A percentile compares a stretch with the other conserved stretches of the same genome.
Evolutionary conservation across 2,888 invertebrate genomes (phyloP).

Genomic region (Teleogryllus oceanicus): DNA sequence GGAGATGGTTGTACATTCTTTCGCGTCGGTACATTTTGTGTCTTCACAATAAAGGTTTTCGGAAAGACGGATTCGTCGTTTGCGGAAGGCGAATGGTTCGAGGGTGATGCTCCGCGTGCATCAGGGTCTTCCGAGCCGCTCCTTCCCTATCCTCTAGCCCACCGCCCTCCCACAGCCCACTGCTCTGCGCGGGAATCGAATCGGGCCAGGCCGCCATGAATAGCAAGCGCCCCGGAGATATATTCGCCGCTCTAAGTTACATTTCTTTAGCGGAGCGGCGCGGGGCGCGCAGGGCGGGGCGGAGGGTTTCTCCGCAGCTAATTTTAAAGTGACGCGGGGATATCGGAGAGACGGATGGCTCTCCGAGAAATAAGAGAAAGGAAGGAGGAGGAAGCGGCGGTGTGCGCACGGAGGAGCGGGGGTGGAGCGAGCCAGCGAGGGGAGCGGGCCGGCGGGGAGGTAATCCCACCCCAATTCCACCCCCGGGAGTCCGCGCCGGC

Average conservation of each 20-base stretch:
- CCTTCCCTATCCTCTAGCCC: not conserved
- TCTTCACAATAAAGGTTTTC: too few relatives aligned
- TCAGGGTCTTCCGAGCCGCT: not conserved
- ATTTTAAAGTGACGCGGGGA: constrained; percentile 18
- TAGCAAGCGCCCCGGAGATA: constrained; percentile 8
- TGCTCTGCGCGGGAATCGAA: not conserved
- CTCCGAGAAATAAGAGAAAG: constrained; percentile 20
- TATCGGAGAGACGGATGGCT: constrained; percentile 2
- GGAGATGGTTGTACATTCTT: too few relatives aligned
- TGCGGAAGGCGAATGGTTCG: too few relatives aligned
- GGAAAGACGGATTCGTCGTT: too few relatives aligned
- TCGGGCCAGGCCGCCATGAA: constrained; percentile 5
- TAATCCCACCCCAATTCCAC: constrained; percentile 32
- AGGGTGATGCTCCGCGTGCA: not conserved
- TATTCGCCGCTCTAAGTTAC: constrained; percentile 10
- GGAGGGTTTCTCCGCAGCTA: constrained; percentile 9
- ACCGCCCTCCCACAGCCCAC: not conserved
- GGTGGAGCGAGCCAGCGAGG: not conserved
- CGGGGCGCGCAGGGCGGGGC: not conserved
- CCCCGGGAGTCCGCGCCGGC: constrained; percentile 24
- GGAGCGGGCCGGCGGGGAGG: constrained; percentile 12
- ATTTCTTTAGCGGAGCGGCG: constrained; percentile 7
- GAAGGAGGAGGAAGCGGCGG: constrained; percentile 20
- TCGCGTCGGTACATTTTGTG: too few relatives aligned
- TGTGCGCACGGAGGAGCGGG: constrained; percentile 20